phyloP scores from a whole-genome alignment of 1,140 invertebrate genomes.

The Drosophila nebulosa region DNA sequence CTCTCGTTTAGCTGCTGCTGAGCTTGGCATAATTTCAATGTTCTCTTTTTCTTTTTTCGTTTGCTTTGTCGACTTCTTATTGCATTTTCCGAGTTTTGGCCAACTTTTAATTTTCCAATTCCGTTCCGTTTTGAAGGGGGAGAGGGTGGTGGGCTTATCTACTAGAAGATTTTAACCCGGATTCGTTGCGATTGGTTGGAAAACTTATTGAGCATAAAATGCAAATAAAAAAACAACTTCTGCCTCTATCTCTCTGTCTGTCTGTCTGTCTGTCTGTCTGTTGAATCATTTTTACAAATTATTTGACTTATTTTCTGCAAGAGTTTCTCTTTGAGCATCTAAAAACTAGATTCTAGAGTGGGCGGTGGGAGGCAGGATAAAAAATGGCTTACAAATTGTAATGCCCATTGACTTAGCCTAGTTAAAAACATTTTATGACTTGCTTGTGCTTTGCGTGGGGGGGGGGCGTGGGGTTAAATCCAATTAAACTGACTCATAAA shows the following conservation, averaged over 20 bases:
- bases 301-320: neutral
- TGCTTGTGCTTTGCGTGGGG: too few species aligned
- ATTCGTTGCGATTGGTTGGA: conserved; percentile 22
- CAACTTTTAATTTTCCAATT: conserved; percentile 2
- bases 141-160: neutral
- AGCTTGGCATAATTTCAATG: conserved; percentile 15
- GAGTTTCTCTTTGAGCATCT: neutral
- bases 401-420: neutral
- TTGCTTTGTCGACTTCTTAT: neutral
- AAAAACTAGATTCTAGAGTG: neutral
- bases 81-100: conserved; percentile 4
- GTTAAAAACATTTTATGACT: conserved; percentile 32
- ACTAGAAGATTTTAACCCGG: neutral
- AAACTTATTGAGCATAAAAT: conserved; percentile 15
- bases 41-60: neutral
- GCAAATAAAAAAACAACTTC: conserved; percentile 20
- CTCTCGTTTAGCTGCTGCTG: conserved; percentile 9
- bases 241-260: neutral
- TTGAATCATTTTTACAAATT: neutral
- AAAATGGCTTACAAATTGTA: neutral
- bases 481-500: conserved; percentile 47
- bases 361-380: too few species aligned
- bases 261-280: too few species aligned
- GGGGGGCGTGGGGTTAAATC: conserved; percentile 36
- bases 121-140: neutral